These are phyloP conservation scores for Todus mexicanus DNA, from an alignment of 2,797 vertebrate genomes.

Conservation along the genomic window DNA sequence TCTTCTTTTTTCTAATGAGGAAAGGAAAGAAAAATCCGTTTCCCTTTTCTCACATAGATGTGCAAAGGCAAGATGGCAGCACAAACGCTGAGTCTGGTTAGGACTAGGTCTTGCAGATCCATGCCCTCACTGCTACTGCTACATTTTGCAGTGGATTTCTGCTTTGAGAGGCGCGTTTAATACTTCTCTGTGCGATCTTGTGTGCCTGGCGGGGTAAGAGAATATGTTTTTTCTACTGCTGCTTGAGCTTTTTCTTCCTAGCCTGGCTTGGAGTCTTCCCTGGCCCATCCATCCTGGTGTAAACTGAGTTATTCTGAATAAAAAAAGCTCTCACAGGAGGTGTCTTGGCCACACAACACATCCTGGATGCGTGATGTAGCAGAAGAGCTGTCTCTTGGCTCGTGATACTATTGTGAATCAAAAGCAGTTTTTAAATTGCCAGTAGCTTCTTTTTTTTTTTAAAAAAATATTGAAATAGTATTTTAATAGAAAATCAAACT, in stretches of 20 bases:
- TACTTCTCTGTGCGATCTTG: neutral
- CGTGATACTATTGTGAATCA: neutral
- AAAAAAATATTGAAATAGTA: neutral
- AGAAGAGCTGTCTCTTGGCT: neutral
- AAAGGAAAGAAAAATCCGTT: neutral
- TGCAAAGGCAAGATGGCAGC: neutral
- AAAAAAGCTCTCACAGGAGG: neutral
- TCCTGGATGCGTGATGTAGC: neutral
- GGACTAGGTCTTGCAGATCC: neutral
- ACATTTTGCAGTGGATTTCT: neutral
- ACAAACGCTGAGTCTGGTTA: neutral
- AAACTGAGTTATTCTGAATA: neutral
- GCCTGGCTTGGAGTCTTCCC: neutral
- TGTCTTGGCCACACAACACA: neutral
- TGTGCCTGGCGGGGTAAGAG: neutral
- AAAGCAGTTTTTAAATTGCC: neutral
- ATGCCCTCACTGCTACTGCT: neutral
- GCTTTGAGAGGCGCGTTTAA: neutral
- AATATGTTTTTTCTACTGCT: neutral
- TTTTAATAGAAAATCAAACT: neutral
- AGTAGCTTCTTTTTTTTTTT: neutral
- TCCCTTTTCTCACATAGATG: accelerated
- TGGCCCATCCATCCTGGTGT: neutral
- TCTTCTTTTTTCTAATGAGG: neutral
- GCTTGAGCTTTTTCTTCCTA: neutral